phyloP scores from a whole-genome alignment of 2,113 vertebrate genomes.

The Theristicus caerulescens region DNA sequence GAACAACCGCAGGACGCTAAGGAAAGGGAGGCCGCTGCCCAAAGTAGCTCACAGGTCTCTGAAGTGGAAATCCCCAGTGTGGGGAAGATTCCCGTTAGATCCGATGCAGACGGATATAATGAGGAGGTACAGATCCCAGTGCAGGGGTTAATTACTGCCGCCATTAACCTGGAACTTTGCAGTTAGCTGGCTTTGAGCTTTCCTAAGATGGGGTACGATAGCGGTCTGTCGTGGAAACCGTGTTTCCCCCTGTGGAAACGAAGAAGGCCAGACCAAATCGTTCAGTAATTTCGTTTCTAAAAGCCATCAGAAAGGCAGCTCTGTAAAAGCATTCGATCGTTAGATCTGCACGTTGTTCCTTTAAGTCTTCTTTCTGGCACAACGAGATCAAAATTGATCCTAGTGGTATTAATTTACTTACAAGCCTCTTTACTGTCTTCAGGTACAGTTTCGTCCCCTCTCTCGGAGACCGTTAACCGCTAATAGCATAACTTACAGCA shows the following conservation, averaged over 20 bases:
- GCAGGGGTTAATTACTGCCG: background rate
- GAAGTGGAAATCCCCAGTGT: conserved; percentile 97
- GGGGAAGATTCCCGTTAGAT: conserved; percentile 91
- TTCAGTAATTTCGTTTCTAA: background rate
- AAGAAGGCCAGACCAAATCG: background rate
- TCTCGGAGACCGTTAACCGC: background rate
- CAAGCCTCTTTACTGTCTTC: background rate
- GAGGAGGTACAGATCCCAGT: conserved; percentile 86
- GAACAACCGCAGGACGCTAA: conserved; percentile 44
- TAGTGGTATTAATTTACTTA: background rate
- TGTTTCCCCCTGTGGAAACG: background rate
- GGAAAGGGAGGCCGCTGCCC: conserved; percentile 62
- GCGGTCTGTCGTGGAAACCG: background rate
- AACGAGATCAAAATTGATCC: background rate
- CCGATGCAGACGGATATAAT: conserved; percentile 93
- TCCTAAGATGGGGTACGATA: background rate
- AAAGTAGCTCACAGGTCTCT: conserved; percentile 81
- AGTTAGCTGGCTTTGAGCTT: background rate
- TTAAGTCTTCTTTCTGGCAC: background rate
- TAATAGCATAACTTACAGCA: background rate
- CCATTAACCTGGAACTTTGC: background rate
- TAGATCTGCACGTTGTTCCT: background rate
- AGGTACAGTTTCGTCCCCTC: background rate
- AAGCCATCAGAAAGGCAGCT: background rate
- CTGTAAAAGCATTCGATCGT: accelerated